phyloP scores from a whole-genome alignment of 2,888 invertebrate species.

The Tachystola acroxantha region DNA sequence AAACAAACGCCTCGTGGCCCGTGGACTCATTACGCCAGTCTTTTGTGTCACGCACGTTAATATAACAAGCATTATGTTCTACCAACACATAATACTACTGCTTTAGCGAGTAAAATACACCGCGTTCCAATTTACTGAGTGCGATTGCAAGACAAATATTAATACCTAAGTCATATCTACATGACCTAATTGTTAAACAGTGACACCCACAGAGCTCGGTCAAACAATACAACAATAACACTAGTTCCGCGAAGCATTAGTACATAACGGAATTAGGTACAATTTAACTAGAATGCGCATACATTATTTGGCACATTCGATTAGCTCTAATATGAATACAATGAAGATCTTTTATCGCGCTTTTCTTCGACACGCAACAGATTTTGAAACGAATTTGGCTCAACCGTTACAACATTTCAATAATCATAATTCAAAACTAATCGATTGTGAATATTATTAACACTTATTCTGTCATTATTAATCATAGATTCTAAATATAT shows the following conservation, averaged over 20 bases:
- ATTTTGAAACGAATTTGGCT: slow-evolving; percentile 30
- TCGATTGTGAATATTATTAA: slow-evolving; percentile 5
- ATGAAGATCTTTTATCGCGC: slow-evolving; percentile 44
- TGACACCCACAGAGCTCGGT: slow-evolving; percentile 40
- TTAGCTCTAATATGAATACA: slow-evolving; percentile 57
- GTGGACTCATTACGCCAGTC: slow-evolving; percentile 46
- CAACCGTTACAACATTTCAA: slow-evolving; percentile 23
- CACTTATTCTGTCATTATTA: not conserved
- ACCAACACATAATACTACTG: slow-evolving; percentile 14
- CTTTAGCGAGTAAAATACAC: not conserved
- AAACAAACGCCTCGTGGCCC: slow-evolving; percentile 39
- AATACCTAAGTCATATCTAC: no score
- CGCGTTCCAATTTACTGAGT: no score
- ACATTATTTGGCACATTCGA: slow-evolving; percentile 39
- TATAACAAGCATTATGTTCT: slow-evolving; percentile 25
- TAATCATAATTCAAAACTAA: slow-evolving; percentile 8
- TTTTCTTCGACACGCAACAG: slow-evolving; percentile 21
- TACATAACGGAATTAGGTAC: slow-evolving; percentile 32
- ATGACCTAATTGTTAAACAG: no score
- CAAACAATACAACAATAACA: slow-evolving; percentile 52
- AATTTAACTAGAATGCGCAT: slow-evolving; percentile 34
- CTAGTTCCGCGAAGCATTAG: slow-evolving; percentile 32
- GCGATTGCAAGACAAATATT: no score
- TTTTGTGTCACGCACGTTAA: slow-evolving; percentile 31
- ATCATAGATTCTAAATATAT: slow-evolving; percentile 7